Evolutionary conservation across 1,140 invertebrate species (phyloP).

Genomic region (Drosophila athabasca): DNA sequence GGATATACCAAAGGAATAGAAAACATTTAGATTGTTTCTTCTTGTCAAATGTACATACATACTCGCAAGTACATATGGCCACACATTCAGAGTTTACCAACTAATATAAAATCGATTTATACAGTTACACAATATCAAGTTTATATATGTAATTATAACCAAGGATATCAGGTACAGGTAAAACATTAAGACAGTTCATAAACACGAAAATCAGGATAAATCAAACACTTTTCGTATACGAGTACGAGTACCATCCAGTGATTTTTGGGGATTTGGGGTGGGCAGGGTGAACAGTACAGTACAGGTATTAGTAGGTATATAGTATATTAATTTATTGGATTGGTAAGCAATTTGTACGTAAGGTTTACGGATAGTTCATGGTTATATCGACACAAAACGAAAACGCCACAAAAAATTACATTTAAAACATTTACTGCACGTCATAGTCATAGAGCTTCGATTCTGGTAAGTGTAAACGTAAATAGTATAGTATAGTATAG

Average conservation of each 20-base stretch:
- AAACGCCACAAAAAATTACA: slow-evolving; percentile 71
- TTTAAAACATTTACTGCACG: slow-evolving; percentile 77
- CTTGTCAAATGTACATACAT: no score
- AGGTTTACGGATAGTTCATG: slow-evolving; percentile 41
- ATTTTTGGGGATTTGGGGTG: slow-evolving; percentile 19
- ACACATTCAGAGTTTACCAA: neutral
- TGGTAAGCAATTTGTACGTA: slow-evolving; percentile 48
- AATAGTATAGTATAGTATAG: neutral
- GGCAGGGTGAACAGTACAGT: slow-evolving; percentile 32
- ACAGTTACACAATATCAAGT: slow-evolving; percentile 21
- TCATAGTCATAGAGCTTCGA: slow-evolving; percentile 83
- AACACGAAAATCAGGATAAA: slow-evolving; percentile 29
- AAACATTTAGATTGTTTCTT: no score
- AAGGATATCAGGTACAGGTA: slow-evolving; percentile 24
- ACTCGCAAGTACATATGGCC: no score
- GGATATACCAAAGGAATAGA: neutral
- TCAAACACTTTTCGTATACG: slow-evolving; percentile 29
- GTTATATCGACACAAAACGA: slow-evolving; percentile 57
- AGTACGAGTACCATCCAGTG: slow-evolving; percentile 4
- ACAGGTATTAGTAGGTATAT: slow-evolving; percentile 6
- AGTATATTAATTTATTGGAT: slow-evolving; percentile 1
- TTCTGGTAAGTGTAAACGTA: slow-evolving; percentile 58
- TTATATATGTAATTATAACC: slow-evolving; percentile 19
- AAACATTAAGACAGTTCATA: slow-evolving; percentile 37
- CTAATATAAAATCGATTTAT: slow-evolving; percentile 23